Evolutionary conservation across 2,888 invertebrate genomes (phyloP).

Genomic region (Caenorhabditis sp.): DNA sequence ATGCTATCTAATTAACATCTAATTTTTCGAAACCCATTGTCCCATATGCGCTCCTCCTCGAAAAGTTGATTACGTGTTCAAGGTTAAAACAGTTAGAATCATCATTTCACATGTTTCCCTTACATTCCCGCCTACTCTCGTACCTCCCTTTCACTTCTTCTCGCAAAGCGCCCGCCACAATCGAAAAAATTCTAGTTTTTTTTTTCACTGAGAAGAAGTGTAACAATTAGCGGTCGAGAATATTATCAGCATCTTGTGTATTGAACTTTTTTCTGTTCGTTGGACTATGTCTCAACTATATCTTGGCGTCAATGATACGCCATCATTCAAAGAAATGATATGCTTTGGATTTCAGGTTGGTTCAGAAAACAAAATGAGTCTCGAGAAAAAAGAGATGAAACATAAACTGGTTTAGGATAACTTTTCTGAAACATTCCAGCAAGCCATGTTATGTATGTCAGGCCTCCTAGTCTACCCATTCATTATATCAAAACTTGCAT

Average conservation of each 20-base stretch:
- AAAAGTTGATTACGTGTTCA: too few species aligned
- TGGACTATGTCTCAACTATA: slow-evolving; percentile 28
- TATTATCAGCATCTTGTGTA: not conserved
- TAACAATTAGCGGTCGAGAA: slow-evolving; percentile 1
- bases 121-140: not conserved
- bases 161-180: not conserved
- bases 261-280: not conserved
- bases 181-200: not conserved
- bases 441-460: slow-evolving; percentile 65
- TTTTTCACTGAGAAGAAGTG: not conserved
- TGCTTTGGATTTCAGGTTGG: slow-evolving; percentile 37
- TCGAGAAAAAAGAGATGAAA: slow-evolving; percentile 3
- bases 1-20: too few species aligned
- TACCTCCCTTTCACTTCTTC: not conserved
- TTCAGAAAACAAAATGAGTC: not conserved
- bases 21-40: too few species aligned
- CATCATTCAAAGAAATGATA: slow-evolving; percentile 19
- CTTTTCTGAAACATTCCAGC: slow-evolving; percentile 44
- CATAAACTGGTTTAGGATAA: too few species aligned
- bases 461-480: slow-evolving; percentile 63
- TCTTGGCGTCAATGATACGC: slow-evolving; percentile 37
- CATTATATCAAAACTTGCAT: slow-evolving; percentile 57
- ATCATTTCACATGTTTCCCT: too few species aligned
- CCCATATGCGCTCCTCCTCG: too few species aligned
- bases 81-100: too few species aligned